These are phyloP conservation scores for Eubasilissa regina DNA, from an alignment of 1,140 invertebrate genomes.

Conservation along the genomic window DNA sequence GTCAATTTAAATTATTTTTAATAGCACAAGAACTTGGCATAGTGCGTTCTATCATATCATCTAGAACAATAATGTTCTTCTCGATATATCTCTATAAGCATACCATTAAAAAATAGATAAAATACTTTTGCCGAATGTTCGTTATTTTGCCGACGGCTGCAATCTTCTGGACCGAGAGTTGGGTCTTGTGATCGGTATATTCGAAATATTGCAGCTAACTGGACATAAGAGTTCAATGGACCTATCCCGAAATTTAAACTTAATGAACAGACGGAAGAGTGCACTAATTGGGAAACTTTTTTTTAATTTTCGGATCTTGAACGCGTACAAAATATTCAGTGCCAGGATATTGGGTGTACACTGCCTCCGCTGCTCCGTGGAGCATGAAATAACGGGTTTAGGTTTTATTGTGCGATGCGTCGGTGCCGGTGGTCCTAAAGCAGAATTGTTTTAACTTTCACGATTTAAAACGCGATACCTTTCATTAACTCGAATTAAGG, in stretches of 20 bases:
- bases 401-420: constrained; percentile 4
- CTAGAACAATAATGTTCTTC: no score
- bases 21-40: no score
- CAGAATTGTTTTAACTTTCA: constrained; percentile 15
- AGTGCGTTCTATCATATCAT: no score
- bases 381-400: constrained; percentile 30
- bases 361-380: background rate
- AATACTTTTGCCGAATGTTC: no score
- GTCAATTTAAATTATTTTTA: no score
- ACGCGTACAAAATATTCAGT: background rate
- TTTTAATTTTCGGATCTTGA: background rate
- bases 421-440: constrained; percentile 32
- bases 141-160: no score
- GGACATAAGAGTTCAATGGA: constrained; percentile 27
- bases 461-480: background rate
- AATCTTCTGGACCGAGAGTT: no score
- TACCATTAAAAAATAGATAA: no score
- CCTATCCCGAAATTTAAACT: constrained; percentile 26
- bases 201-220: background rate
- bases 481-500: no score
- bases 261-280: constrained; percentile 27
- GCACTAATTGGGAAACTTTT: constrained; percentile 27
- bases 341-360: constrained; percentile 7
- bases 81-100: no score
- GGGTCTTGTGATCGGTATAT: background rate